A percentile compares a stretch with the other conserved stretches of the same genome.
phyloP scores from a whole-genome alignment of 2,113 vertebrate genomes.

The Chloropsis hardwickii region DNA sequence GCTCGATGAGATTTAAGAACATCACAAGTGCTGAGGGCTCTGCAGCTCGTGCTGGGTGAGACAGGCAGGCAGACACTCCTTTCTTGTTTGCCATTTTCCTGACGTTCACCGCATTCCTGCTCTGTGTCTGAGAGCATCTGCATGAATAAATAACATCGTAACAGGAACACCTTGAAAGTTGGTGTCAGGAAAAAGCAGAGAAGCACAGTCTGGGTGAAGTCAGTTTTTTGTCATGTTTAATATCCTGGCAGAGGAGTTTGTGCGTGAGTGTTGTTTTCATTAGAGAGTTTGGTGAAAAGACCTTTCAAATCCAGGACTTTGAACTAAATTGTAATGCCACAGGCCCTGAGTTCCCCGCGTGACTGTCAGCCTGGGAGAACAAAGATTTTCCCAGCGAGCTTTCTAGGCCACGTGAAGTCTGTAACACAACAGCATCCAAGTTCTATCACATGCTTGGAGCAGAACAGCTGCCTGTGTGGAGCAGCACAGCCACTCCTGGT shows the following conservation, averaged over 20 bases:
- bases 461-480: neutral
- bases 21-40: neutral
- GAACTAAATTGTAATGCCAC: neutral
- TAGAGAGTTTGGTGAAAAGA: neutral
- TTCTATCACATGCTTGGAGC: neutral
- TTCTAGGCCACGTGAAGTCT: neutral
- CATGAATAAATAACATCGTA: neutral
- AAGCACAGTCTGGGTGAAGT: neutral
- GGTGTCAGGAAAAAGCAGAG: neutral
- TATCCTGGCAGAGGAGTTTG: neutral
- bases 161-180: neutral
- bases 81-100: neutral
- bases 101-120: neutral
- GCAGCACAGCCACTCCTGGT: neutral
- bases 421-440: neutral
- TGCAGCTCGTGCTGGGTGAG: neutral
- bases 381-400: neutral
- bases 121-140: neutral
- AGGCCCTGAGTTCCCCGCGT: neutral
- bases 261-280: neutral
- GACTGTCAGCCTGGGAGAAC: neutral
- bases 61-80: neutral
- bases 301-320: constrained; percentile 3
- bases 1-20: neutral
- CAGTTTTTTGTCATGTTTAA: neutral